phyloP scores from a whole-genome alignment of 2,113 vertebrate species.

The Aegypius monachus region DNA sequence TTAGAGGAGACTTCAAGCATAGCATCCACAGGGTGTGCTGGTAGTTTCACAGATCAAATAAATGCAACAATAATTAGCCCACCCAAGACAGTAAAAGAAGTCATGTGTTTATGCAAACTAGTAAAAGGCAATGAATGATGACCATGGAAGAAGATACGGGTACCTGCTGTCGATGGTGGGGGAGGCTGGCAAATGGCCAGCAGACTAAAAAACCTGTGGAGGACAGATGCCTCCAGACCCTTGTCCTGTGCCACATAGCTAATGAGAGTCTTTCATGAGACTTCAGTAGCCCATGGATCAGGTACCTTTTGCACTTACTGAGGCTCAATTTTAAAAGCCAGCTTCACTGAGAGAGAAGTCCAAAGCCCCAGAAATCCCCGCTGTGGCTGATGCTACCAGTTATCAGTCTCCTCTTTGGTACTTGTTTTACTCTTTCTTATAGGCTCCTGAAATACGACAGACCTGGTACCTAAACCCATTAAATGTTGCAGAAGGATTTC shows the following conservation, averaged over 20 bases:
- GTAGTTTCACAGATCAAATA: background rate
- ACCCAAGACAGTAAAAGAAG: background rate
- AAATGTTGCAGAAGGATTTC: background rate
- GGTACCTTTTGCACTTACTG: background rate
- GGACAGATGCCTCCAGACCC: background rate
- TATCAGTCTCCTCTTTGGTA: background rate
- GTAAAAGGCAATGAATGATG: background rate
- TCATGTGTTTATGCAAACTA: background rate
- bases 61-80: background rate
- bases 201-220: background rate
- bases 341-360: background rate
- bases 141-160: background rate
- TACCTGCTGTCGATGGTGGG: background rate
- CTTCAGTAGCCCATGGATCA: background rate
- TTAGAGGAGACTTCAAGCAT: background rate
- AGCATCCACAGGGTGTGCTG: background rate
- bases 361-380: background rate
- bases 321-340: background rate
- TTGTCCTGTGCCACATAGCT: background rate
- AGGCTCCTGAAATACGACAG: background rate
- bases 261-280: background rate
- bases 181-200: background rate
- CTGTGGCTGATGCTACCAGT: background rate
- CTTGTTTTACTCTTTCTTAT: background rate
- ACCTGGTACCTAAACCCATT: background rate